Conservation (phyloP, 2,888 invertebrate species). For the Resseliella maxima region DNA sequence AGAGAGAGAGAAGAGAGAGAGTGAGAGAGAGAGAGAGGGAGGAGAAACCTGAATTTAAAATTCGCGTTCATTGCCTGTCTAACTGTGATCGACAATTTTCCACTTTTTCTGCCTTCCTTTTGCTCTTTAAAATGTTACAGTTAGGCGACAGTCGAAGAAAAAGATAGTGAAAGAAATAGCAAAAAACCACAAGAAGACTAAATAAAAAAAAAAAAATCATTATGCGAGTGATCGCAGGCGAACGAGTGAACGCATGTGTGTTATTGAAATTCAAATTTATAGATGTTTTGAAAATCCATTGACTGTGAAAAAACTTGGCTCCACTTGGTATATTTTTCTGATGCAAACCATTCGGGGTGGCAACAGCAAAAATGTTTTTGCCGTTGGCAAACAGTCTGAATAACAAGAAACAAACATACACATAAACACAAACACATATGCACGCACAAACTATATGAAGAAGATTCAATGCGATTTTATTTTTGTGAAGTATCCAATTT, state of each 20-base stretch:
- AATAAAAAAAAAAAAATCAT: neutral
- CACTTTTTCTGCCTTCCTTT: neutral
- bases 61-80: neutral
- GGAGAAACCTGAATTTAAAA: neutral
- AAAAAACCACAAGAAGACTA: neutral
- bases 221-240: neutral
- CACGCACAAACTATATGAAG: too few relatives aligned
- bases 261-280: neutral
- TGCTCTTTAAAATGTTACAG: constrained; percentile 28
- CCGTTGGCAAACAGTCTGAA: neutral
- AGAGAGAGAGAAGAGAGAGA: neutral
- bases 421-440: neutral
- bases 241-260: neutral
- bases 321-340: neutral
- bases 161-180: neutral
- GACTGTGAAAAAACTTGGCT: constrained; percentile 44
- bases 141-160: neutral
- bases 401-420: neutral
- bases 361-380: neutral
- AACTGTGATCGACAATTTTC: neutral
- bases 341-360: neutral
- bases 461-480: too few relatives aligned
- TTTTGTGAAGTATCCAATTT: constrained; percentile 28
- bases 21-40: neutral
- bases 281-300: neutral